Evolutionary conservation across 1,140 invertebrate genomes (phyloP), one percentile per base, ranked within the genome.

Genomic region (Brachionus plicatilis): DNA sequence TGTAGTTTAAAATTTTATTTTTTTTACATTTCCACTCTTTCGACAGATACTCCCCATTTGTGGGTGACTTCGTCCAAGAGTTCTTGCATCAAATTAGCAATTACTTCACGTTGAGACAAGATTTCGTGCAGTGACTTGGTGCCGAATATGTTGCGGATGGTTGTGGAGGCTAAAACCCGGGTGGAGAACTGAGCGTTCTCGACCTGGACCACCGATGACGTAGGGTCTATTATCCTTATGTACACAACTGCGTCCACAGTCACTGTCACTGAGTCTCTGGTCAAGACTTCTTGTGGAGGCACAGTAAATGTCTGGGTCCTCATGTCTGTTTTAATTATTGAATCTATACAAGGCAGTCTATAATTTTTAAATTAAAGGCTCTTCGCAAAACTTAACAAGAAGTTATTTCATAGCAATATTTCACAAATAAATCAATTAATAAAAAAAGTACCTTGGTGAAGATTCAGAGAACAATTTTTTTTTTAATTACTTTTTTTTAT

Each of bases 251-350:
- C 85, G 41, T 86, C 79, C 4, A 86, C 85, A 0, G 43, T 27
- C 12, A 86, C 83, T 14, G 85, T 85, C 9, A 86, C 85, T 17
- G 84, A 85, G 56, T 86, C 85, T 75, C 41, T 86, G 0, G 85
- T 85, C n/a, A 86, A 43, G 9, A 86, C 75, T 70, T 86, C 85
- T 56, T 86, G 85, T 6, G 68, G 83, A 56, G 85, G 85, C 17
- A 86, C 83, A 78, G 85, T 75, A 33, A 86, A 84, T 9, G 85
- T 85, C 20, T 50, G 37, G 11, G 85, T 85, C 8, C 85, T 45
- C 27, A 86, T 17, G 76, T 86, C 85, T 66, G 85, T 85, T 5
- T 53, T 65, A n/a, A 78, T 20, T 2, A 75, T 41, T 27, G 14
- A 56, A 47, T 86, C 85, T n/a, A 86, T 29, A 60, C 76, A 86